Evolutionary conservation across 2,888 invertebrate genomes (phyloP).

Genomic region (Ceriagrion tenellum): DNA sequence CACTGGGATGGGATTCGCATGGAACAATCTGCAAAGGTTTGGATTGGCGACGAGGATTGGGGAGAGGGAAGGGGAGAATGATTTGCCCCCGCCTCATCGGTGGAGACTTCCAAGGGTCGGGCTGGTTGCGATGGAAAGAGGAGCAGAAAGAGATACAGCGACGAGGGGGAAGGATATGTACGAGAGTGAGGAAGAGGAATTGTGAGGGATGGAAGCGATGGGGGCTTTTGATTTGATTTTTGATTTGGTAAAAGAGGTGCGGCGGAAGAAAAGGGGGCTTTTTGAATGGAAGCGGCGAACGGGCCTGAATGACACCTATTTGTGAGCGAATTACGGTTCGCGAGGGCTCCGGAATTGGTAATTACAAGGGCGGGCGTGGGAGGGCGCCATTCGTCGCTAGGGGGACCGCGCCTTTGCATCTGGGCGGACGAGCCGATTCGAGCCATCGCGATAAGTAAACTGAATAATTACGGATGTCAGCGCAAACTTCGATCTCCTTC

Average conservation of each 20-base stretch:
- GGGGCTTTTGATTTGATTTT: no score
- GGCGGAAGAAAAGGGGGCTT: not conserved
- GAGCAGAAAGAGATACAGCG: not conserved
- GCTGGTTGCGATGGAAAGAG: not conserved
- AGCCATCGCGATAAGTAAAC: not conserved
- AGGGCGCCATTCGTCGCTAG: not conserved
- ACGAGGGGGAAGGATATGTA: not conserved
- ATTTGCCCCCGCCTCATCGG: not conserved
- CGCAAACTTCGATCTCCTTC: not conserved
- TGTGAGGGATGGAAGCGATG: not conserved
- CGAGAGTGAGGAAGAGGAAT: not conserved
- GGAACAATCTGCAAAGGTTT: not conserved
- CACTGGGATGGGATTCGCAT: not conserved
- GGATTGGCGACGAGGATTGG: not conserved
- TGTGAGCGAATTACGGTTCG: not conserved
- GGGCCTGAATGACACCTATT: not conserved
- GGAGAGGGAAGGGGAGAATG: not conserved
- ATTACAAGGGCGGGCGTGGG: not conserved
- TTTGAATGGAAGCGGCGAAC: not conserved
- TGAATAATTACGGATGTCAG: conserved; percentile 26
- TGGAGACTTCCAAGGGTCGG: not conserved
- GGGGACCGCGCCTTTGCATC: not conserved
- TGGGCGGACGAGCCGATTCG: not conserved
- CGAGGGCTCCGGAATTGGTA: conserved; percentile 41
- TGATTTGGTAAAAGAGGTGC: no score